These are phyloP conservation scores for Papilio protenor DNA, from an alignment of 2,888 invertebrate species.

Conservation along the genomic window DNA sequence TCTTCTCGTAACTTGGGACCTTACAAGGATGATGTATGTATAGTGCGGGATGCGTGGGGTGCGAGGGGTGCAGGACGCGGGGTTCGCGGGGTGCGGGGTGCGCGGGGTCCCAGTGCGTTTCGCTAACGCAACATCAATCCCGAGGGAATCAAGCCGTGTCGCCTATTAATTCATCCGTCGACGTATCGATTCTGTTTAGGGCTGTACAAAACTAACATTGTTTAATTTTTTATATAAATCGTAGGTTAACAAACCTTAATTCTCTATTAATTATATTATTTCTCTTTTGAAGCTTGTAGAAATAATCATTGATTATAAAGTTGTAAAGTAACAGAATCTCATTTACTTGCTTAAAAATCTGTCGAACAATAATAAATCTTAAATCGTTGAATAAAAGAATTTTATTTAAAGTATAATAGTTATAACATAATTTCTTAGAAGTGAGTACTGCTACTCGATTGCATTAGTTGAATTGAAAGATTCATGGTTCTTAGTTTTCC, in stretches of 20 bases:
- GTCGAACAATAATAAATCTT: too few relatives aligned
- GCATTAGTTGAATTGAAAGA: too few relatives aligned
- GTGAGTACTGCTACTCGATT: too few relatives aligned
- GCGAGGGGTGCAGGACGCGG: neutral
- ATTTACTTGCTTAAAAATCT: too few relatives aligned
- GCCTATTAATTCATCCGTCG: constrained; percentile 41
- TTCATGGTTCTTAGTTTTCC: too few relatives aligned
- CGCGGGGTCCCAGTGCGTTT: constrained; percentile 26
- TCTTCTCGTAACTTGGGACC: neutral
- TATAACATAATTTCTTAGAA: too few relatives aligned
- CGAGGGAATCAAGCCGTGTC: constrained; percentile 41
- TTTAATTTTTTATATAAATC: neutral
- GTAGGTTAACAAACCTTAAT: neutral
- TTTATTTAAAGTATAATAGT: neutral
- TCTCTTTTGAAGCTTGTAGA: too few relatives aligned
- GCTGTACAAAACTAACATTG: neutral
- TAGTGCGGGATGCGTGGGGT: neutral
- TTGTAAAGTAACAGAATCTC: neutral
- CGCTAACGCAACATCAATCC: constrained; percentile 40
- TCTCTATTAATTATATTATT: neutral
- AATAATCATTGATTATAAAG: neutral
- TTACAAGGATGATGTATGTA: neutral
- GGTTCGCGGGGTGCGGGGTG: neutral
- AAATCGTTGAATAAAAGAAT: neutral
- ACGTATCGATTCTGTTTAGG: constrained; percentile 37